Evolutionary conservation across 2,888 invertebrate species (phyloP), one percentile per base, ranked within the genome.

Genomic region (Netelia fuscicornis): DNA sequence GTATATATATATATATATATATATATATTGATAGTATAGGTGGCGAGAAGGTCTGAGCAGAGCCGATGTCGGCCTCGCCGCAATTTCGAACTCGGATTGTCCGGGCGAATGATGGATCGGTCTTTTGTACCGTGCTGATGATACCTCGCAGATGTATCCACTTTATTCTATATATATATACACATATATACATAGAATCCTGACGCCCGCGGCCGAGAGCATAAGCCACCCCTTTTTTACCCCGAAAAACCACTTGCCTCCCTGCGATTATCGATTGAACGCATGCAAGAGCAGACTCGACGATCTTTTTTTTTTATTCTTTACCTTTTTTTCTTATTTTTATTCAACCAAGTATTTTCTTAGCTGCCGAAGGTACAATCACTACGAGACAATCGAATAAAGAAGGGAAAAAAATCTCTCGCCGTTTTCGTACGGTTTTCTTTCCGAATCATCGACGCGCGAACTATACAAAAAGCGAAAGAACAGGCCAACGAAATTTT

Each of bases 81-180:
- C 89, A 89, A 89, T 90, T 90, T 88, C 86, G 88, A 90, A 89
- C 90, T 92, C 89, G 89, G 89, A 91, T 92, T 92, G 92, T 92
- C 92, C 90, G 89, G 89, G 78, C 83, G 90, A 90, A 93, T 93
- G 93, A 93, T 93, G 92, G 93, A 93, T 93, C 92, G 93, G 89
- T 89, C 92, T 92, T 93, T 92, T 92, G 92, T 93, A 90, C 87
- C 89, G 86, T 88, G 88, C 90, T 90, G 91, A 92, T 91, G 92
- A 93, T 93, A 92, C 92, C 91, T 90, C 91, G 92, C 93, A 93
- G 93, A 93, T 93, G 93, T 91, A 92, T 90, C 91, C 88, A 86
- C 86, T 89, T 58, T 65, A 54, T 64, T 70, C 17, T 64, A 30
- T 30, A 60, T 70, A 48, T 56, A 20, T 58, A 60, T 58, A 30